phyloP scores from a whole-genome alignment of 2,113 vertebrate species.

The Colistium nudipinnis region DNA sequence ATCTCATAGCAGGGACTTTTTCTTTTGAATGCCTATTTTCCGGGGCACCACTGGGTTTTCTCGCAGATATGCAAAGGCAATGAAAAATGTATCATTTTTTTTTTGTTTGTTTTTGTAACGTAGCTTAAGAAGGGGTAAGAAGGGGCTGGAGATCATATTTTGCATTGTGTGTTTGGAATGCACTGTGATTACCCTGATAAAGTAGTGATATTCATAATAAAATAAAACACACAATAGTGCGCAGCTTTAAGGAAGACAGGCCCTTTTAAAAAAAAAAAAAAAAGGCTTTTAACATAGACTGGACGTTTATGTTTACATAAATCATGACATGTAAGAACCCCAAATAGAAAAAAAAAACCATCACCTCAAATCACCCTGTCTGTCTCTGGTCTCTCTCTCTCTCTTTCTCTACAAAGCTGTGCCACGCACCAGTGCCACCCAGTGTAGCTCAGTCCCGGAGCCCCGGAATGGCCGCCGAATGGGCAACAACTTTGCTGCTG shows the following conservation, averaged over 20 bases:
- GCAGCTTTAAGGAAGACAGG: too few relatives aligned
- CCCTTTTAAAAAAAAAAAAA: too few relatives aligned
- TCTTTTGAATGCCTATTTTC: constrained; percentile 34
- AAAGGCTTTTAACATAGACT: too few relatives aligned
- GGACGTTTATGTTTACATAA: too few relatives aligned
- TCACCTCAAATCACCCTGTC: constrained; percentile 3
- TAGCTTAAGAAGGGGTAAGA: constrained; percentile 10
- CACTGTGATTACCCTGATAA: constrained; percentile 1
- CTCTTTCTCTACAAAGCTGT: constrained; percentile 83
- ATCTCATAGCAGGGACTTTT: constrained; percentile 16
- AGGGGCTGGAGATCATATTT: constrained; percentile 6
- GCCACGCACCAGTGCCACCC: constrained; percentile 94
- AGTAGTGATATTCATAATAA: background rate
- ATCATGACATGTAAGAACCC: background rate
- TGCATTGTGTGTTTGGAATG: background rate
- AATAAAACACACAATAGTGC: too few relatives aligned
- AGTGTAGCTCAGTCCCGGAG: constrained; percentile 97
- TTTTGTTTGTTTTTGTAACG: constrained; percentile 13
- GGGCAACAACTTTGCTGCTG: constrained; percentile 94
- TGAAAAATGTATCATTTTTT: constrained; percentile 35
- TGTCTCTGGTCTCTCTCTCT: too few relatives aligned
- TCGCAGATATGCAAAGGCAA: constrained; percentile 43
- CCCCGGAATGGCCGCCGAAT: constrained; percentile 91
- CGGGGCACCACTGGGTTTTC: constrained; percentile 40
- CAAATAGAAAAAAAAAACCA: background rate